Evolutionary conservation across 1,140 invertebrate species (phyloP), one percentile per base, ranked within the genome.

Genomic region (Parapsyche elsis): DNA sequence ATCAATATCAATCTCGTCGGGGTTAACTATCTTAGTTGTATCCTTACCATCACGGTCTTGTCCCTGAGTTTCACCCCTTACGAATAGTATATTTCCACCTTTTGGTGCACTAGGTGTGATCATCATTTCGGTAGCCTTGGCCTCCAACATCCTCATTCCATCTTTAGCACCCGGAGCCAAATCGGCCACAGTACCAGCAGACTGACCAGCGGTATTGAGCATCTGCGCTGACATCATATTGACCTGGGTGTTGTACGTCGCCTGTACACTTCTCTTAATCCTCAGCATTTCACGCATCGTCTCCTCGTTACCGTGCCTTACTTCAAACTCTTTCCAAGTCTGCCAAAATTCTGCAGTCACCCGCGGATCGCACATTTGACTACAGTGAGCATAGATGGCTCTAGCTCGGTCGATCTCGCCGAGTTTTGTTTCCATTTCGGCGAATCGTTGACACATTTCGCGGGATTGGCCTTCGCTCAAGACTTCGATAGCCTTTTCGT

Each of bases 241-340:
- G 14, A 96, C 94, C 90, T 97, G 96, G 5, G 96, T 98, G 87
- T 99, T 99, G 86, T 97, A 99, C 84, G 95, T 97, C 5, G 98
- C 98, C 89, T 99, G 97, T 0, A 99, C 95, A 86, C 96, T 98
- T 83, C 98, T 92, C 87, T 99, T 99, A 73, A 99, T 99, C 86
- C 98, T 91, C 81, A 99, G 89, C 98, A 99, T 99, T 91, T 99
- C 99, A 71, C 98, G 90, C 92, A 99, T 97, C 0, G 98, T 99
- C 85, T 99, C 99, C 88, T 99, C 98, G 90, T 99, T 99, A n/a
- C 99, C 99, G 90, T 99, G 98, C 67, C 95, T 93, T 46, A 99
- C 96, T 91, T 99, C 99, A 91, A 99, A 99, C 84, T 99, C 97
- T 89, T 99, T 99, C 99, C 99, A 99, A 7, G 95, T 95, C 86